Evolutionary conservation across 2,888 invertebrate species (phyloP).

Genomic region (Caradrina clavipalpis): DNA sequence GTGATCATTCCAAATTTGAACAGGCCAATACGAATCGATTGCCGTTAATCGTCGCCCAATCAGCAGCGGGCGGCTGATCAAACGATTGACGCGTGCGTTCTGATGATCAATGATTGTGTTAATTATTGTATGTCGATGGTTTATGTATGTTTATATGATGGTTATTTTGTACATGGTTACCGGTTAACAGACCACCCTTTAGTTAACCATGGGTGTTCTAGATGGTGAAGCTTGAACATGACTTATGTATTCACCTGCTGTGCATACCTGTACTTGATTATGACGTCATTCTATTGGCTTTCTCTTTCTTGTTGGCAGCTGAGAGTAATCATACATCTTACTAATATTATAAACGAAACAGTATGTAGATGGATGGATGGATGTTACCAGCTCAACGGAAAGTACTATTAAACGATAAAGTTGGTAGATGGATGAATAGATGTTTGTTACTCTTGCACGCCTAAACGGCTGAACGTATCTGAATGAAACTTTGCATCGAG

Average conservation of each 20-base stretch:
- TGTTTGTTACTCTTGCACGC: too few relatives aligned
- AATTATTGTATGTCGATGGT: conserved; percentile 49
- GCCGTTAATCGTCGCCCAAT: conserved; percentile 61
- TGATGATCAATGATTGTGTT: conserved; percentile 54
- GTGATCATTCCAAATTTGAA: conserved; percentile 70
- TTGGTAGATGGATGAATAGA: too few relatives aligned
- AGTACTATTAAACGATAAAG: too few relatives aligned
- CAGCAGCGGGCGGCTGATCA: conserved; percentile 57
- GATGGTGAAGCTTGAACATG: conserved; percentile 18
- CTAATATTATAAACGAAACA: too few relatives aligned
- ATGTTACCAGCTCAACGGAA: too few relatives aligned
- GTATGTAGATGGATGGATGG: too few relatives aligned
- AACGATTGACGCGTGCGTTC: conserved; percentile 58
- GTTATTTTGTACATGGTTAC: conserved; percentile 37
- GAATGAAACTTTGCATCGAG: too few relatives aligned
- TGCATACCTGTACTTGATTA: background rate
- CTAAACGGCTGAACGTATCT: too few relatives aligned
- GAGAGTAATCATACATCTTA: too few relatives aligned
- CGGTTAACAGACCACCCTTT: conserved; percentile 54
- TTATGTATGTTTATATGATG: conserved; percentile 29
- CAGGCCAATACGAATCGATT: conserved; percentile 60
- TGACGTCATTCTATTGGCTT: conserved; percentile 17
- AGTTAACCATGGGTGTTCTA: conserved; percentile 50
- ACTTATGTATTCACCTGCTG: conserved; percentile 20
- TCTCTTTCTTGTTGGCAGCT: background rate